Conservation (phyloP, 2,888 invertebrate genomes). For the Cyclophora albipunctata region DNA sequence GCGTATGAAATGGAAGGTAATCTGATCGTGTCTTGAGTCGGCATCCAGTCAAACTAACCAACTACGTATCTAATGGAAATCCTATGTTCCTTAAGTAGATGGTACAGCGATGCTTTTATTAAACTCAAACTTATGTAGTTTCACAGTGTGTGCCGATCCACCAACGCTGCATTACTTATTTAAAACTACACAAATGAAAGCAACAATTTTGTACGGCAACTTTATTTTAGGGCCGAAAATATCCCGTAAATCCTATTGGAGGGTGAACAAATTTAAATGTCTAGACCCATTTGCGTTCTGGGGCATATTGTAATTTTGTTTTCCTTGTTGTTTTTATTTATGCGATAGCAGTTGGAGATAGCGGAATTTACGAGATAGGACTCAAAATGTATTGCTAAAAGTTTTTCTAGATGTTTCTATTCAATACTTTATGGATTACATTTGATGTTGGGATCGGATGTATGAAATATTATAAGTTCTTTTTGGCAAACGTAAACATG, state of each 20-base stretch:
- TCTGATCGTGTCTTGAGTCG: slow-evolving; percentile 50
- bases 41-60: slow-evolving; percentile 54
- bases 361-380: slow-evolving; percentile 12
- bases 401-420: too few relatives aligned
- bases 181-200: slow-evolving; percentile 6
- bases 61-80: slow-evolving; percentile 65
- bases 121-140: slow-evolving; percentile 4
- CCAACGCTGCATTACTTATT: neutral
- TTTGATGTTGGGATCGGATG: too few relatives aligned
- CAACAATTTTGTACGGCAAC: slow-evolving; percentile 1
- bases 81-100: slow-evolving; percentile 51
- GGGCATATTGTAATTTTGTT: slow-evolving; percentile 21
- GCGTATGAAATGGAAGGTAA: slow-evolving; percentile 28
- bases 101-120: slow-evolving; percentile 30
- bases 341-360: slow-evolving; percentile 13
- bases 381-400: neutral
- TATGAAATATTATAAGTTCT: neutral
- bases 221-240: too few relatives aligned
- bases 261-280: slow-evolving; percentile 26
- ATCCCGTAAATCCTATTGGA: slow-evolving; percentile 24
- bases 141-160: neutral
- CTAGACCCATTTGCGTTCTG: slow-evolving; percentile 27
- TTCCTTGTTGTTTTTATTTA: slow-evolving; percentile 15
- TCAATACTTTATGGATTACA: too few relatives aligned
- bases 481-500: neutral